Evolutionary conservation across 1,140 invertebrate species (phyloP), one percentile per base, ranked within the genome.

Genomic region (Lepidotrigona ventralis): DNA sequence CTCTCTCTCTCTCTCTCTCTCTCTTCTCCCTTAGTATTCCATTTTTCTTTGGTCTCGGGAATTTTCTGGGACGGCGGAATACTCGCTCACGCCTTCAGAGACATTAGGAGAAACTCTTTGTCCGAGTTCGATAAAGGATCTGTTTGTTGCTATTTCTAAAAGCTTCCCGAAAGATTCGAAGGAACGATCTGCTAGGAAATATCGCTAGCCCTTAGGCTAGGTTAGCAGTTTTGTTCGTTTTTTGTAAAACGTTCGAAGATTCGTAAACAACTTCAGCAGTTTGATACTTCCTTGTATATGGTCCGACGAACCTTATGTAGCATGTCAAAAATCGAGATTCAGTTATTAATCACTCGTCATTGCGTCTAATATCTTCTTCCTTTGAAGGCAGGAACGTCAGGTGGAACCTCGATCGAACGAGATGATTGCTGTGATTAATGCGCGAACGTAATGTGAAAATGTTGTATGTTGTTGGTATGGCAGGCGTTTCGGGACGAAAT

Each of bases 401-500:
- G 63, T 60, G 58, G 23, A 66, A 33, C 15, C 29, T 66, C 19
- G 64, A 33, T 33, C 26, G 26, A 66, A 66, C 19, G 26, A 66
- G 2, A 33, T 4, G 29, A 46, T 33, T n/a, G 33, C 69, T 84
- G 78, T 76, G 60, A 69, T 77, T 84, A 79, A 91, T 91, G 75
- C 93, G 90, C 90, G 92, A 93, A 93, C 94, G 94, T 95, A 94
- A 95, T 95, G 94, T 95, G 94, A 93, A 95, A 94, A 93, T 93
- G 89, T 94, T 93, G 91, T 90, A 92, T 95, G 94, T 94, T 95
- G 95, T 95, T 95, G 95, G 95, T 96, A 96, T 96, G 93, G 91
- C 95, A 99, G 98, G 96, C 97, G 98, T 94, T 99, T 98, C 95
- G 98, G 98, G 93, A 99, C 98, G 87, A 98, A 99, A 94, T 99